Base-by-base conservation (phyloP, 2,888 invertebrate species). In the Syrista parreyssii region DNA sequence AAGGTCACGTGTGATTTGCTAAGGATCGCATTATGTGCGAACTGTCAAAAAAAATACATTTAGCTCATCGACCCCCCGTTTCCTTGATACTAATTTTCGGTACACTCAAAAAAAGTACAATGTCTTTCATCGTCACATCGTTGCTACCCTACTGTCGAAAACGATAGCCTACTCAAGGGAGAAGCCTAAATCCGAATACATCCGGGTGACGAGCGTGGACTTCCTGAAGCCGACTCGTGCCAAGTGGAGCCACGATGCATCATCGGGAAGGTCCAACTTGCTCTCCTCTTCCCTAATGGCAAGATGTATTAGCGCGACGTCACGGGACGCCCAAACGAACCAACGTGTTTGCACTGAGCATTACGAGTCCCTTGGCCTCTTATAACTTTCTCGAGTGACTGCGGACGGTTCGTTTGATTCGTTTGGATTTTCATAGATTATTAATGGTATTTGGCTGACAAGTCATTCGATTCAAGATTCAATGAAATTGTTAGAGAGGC, bases 181-280 rank as follows among this genome's bases (percentile, higher is more conserved):
- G 40, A 55, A 55, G 40, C 40, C 40, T 55, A 55, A 55, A 23
- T 55, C 40, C 40, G 40, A 82, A 84, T 84, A 80, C 79, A 79
- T 75, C 68, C 68, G 76, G 80, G 80, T 81, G 83, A 84, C 84
- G 83, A 82, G 76, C 76, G 81, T 79, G 80, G 80, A 81, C 82
- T 86, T 83, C 80, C 81, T 80, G 74, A 68, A 81, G 68, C 77
- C 55, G 79, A 72, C 79, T 81, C 71, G 74, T 83, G 83, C 84
- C 82, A 86, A 86, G 80, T 79, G 82, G 80, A 83, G 79, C 79
- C 79, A 76, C 75, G 73, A 79, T 81, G 85, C 79, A 82, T 86
- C 84, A 83, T 82, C 79, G 81, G 81, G 68, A 83, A 83, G 78
- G 55, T 82, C 82, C 83, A 81, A 79, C 80, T 80, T 80, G 78